phyloP scores from a whole-genome alignment of 2,888 invertebrate genomes.

The Drosophila formosana region DNA sequence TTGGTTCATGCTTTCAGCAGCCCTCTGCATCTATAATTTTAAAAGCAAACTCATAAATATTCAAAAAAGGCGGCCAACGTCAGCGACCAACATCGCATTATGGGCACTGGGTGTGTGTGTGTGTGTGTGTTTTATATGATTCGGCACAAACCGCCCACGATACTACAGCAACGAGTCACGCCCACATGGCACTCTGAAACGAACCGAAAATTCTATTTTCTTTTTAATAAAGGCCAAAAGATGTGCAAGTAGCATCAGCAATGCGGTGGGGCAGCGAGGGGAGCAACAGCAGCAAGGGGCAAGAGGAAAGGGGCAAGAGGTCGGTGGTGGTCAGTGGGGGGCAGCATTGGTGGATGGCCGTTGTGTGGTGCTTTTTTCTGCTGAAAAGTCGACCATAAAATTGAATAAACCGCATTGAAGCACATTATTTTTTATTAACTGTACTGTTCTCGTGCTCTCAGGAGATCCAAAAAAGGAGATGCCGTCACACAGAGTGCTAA shows the following conservation, averaged over 20 bases:
- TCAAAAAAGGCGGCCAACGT: constrained; percentile 76
- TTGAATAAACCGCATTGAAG: constrained; percentile 81
- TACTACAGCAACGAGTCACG: constrained; percentile 40
- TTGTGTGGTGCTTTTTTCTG: constrained; percentile 61
- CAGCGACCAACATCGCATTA: constrained; percentile 71
- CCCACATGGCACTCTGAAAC: constrained; percentile 56
- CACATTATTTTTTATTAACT: constrained; percentile 81
- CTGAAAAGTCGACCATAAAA: constrained; percentile 79
- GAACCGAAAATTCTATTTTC: constrained; percentile 75
- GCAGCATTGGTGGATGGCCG: not conserved
- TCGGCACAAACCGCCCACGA: constrained; percentile 50
- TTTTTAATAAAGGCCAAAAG: constrained; percentile 74
- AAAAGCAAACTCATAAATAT: constrained; percentile 81
- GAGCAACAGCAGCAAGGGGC: not conserved
- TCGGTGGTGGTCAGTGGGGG: not conserved
- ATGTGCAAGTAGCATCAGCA: constrained; percentile 33
- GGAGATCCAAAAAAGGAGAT: constrained; percentile 24
- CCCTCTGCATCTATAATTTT: constrained; percentile 78
- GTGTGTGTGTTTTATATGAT: constrained; percentile 61
- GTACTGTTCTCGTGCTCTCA: constrained; percentile 36
- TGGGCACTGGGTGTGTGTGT: constrained; percentile 30
- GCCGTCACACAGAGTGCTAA: constrained; percentile 61
- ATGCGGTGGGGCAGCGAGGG: not conserved
- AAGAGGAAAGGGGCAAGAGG: not conserved
- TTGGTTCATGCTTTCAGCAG: constrained; percentile 46